These are phyloP conservation scores for Taeniopygia guttata DNA, from an alignment of 2,797 vertebrate species.

Conservation along the genomic window DNA sequence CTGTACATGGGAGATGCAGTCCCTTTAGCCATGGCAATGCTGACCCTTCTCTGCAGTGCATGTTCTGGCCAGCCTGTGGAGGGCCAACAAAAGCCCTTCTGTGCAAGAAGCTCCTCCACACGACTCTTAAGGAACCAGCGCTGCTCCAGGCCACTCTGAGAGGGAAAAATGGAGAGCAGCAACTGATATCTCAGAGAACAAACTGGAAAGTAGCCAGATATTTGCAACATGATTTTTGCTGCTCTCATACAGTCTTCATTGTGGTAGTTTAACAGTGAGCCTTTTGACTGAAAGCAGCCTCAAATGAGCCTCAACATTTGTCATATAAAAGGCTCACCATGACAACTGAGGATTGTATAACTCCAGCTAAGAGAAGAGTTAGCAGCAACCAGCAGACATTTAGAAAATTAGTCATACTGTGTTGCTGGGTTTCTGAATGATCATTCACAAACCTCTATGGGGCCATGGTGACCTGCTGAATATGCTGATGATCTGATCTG, in stretches of 20 bases:
- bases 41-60: not conserved
- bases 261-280: not conserved
- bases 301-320: not conserved
- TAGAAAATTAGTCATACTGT: not conserved
- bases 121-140: not conserved
- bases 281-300: constrained; percentile 9
- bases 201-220: constrained; percentile 26
- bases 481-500: not conserved
- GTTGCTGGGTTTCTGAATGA: not conserved
- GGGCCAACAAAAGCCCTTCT: constrained; percentile 16
- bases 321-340: not conserved
- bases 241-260: not conserved
- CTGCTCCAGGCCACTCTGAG: not conserved
- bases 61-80: not conserved
- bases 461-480: not conserved
- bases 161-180: not conserved
- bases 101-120: not conserved
- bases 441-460: not conserved
- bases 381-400: not conserved
- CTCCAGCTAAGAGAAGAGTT: not conserved
- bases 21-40: not conserved
- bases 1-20: not conserved
- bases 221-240: constrained; percentile 8
- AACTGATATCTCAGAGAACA: not conserved
- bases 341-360: not conserved